Evolutionary conservation across 2,888 invertebrate species (phyloP).

Genomic region (Periphyllus acericola): DNA sequence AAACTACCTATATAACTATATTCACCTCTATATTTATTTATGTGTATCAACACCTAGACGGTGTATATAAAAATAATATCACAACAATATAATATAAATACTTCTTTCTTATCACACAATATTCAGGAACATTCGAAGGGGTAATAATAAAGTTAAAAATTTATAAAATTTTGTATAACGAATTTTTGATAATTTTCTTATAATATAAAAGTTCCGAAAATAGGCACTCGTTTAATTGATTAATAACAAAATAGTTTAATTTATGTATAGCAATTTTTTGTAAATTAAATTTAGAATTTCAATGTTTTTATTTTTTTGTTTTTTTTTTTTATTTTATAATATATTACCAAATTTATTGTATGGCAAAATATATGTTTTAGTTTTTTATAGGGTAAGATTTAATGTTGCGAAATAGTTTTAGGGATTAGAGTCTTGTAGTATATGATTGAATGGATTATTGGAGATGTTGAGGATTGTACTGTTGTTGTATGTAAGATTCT

Average conservation of each 20-base stretch:
- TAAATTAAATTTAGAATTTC: constrained; percentile 53
- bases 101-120: constrained; percentile 58
- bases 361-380: constrained; percentile 19
- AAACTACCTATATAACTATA: constrained; percentile 25
- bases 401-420: not conserved
- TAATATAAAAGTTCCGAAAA: constrained; percentile 46
- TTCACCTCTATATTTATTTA: not conserved
- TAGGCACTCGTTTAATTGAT: constrained; percentile 24
- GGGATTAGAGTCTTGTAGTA: not conserved
- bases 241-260: constrained; percentile 35
- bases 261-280: constrained; percentile 25
- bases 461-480: constrained; percentile 14
- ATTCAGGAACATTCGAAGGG: constrained; percentile 58
- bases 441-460: constrained; percentile 19
- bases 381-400: not conserved
- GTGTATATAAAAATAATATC: constrained; percentile 58
- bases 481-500: not conserved
- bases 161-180: constrained; percentile 43
- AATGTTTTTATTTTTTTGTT: not conserved
- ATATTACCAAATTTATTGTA: constrained; percentile 19
- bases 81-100: constrained; percentile 48
- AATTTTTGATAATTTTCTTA: constrained; percentile 33
- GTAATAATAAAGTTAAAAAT: constrained; percentile 40
- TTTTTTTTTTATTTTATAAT: constrained; percentile 1
- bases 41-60: not conserved